Conservation (phyloP, 2,888 invertebrate species). For the Carterocephalus palaemon region DNA sequence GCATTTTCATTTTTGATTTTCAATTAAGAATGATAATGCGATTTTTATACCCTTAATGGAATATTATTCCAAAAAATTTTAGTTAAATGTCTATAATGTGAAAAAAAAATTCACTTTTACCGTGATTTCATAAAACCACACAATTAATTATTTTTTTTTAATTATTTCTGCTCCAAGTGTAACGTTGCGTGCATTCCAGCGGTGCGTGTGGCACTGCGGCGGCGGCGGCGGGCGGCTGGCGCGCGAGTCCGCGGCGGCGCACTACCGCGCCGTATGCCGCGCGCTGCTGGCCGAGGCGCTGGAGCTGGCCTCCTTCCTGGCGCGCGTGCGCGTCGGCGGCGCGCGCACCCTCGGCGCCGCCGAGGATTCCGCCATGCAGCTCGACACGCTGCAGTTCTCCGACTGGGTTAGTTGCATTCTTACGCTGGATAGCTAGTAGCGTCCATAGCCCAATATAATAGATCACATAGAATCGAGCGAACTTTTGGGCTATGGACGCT, state of each 20-base stretch:
- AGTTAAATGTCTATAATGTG: too few species aligned
- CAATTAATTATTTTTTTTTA: not conserved
- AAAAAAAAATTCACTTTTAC: too few species aligned
- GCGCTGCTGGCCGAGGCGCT: conserved; percentile 94
- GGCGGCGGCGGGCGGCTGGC: conserved; percentile 63
- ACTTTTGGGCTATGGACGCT: too few species aligned
- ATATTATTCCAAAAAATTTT: too few species aligned
- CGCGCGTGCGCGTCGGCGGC: conserved; percentile 85
- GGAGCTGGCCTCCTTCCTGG: conserved; percentile 93
- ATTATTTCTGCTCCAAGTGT: not conserved
- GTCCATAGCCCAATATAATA: too few species aligned
- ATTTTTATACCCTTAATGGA: too few species aligned
- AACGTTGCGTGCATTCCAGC: conserved; percentile 39
- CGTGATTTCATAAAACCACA: too few species aligned
- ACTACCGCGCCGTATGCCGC: conserved; percentile 95
- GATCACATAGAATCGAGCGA: too few species aligned
- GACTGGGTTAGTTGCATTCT: conserved; percentile 87
- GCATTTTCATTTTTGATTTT: too few species aligned
- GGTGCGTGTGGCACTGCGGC: conserved; percentile 72
- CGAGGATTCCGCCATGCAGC: conserved; percentile 83
- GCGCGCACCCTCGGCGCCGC: conserved; percentile 82
- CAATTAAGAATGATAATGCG: too few species aligned
- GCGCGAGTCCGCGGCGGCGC: conserved; percentile 83
- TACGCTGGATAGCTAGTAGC: not conserved
- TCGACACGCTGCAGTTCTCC: conserved; percentile 90